A percentile compares a stretch with the other conserved stretches of the same genome.
phyloP scores from a whole-genome alignment of 2,888 invertebrate species.

The Cheilosia urbana region DNA sequence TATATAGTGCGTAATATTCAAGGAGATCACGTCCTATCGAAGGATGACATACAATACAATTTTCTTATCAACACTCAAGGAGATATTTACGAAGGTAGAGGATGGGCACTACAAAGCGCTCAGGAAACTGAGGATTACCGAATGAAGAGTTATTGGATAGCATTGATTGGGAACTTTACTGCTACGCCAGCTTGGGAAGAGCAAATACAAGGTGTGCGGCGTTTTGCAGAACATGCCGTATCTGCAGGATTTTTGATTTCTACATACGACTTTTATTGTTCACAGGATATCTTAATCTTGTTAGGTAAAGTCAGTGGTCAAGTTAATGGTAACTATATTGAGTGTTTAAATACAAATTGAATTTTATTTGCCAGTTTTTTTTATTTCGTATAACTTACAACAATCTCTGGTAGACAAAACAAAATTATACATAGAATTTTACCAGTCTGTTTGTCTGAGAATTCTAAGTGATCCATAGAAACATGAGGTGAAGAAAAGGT shows the following conservation, averaged over 20 bases:
- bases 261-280: conserved; percentile 5
- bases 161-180: conserved; percentile 69
- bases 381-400: not conserved
- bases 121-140: conserved; percentile 13
- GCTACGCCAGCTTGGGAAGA: not conserved
- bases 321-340: not conserved
- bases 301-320: not conserved
- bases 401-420: too few species aligned
- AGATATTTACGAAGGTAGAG: conserved; percentile 67
- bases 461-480: too few species aligned
- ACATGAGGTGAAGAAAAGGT: too few species aligned
- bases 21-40: conserved; percentile 22
- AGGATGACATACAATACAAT: conserved; percentile 66
- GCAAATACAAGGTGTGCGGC: conserved; percentile 3
- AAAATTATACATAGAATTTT: too few species aligned
- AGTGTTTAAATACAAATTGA: conserved; percentile 32
- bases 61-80: conserved; percentile 70
- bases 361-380: conserved; percentile 4
- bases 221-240: conserved; percentile 13
- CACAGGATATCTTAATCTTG: not conserved
- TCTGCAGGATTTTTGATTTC: conserved; percentile 8
- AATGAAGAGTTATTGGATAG: conserved; percentile 49
- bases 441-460: too few species aligned
- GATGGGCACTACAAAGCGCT: conserved; percentile 52
- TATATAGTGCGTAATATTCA: conserved; percentile 38